phyloP scores from a whole-genome alignment of 2,797 vertebrate genomes.

The Takifugu rubripes region DNA sequence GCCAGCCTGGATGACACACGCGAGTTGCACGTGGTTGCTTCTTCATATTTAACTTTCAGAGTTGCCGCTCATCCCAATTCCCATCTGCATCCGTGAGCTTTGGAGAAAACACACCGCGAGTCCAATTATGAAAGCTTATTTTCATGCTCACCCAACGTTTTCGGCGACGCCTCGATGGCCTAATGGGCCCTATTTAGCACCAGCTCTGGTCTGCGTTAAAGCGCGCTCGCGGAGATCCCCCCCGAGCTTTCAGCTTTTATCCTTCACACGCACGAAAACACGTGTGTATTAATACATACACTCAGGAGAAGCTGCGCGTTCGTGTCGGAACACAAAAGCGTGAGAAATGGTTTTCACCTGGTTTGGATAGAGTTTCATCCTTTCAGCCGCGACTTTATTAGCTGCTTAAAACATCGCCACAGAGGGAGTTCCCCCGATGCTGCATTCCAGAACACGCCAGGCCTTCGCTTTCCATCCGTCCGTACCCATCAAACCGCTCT shows the following conservation, averaged over 20 bases:
- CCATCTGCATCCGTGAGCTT: too few relatives aligned
- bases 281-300: constrained; percentile 11
- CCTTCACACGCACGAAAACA: constrained; percentile 20
- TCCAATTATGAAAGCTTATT: constrained; percentile 28
- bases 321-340: constrained; percentile 36
- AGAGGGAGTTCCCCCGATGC: constrained; percentile 44
- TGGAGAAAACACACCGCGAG: constrained; percentile 8
- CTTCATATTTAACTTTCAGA: too few relatives aligned
- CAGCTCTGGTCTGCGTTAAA: constrained; percentile 37
- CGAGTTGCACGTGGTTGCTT: too few relatives aligned
- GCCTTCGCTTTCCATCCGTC: constrained; percentile 35
- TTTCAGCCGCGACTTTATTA: constrained; percentile 58
- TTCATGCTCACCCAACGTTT: constrained; percentile 18
- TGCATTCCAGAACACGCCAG: constrained; percentile 51
- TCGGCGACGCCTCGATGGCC: constrained; percentile 24
- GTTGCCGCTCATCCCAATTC: too few relatives aligned
- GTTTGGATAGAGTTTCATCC: constrained; percentile 61
- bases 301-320: constrained; percentile 10
- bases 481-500: constrained; percentile 24
- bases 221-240: constrained; percentile 17
- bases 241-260: constrained; percentile 15
- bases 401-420: constrained; percentile 56
- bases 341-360: constrained; percentile 74
- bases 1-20: too few relatives aligned
- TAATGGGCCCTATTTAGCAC: constrained; percentile 39